phyloP scores from a whole-genome alignment of 2,113 vertebrate genomes.

The Dendrocopos noguchii region DNA sequence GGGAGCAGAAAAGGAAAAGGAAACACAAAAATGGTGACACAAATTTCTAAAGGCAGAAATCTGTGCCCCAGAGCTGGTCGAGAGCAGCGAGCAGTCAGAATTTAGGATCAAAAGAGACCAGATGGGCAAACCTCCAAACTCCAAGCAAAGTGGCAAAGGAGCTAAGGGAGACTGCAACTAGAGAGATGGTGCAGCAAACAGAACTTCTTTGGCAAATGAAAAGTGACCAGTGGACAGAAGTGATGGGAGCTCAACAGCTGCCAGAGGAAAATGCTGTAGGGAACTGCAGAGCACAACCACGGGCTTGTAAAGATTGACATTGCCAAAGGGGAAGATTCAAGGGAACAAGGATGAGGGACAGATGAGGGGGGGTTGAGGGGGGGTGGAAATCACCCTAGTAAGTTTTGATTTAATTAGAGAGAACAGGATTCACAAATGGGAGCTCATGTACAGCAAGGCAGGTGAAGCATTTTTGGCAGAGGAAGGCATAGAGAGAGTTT shows the following conservation, averaged over 20 bases:
- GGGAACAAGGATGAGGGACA: not conserved
- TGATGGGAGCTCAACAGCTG: not conserved
- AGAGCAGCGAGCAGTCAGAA: not conserved
- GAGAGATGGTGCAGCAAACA: not conserved
- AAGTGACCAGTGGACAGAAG: not conserved
- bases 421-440: not conserved
- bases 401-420: constrained; percentile 13
- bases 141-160: not conserved
- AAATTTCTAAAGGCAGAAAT: not conserved
- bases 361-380: not conserved
- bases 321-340: not conserved
- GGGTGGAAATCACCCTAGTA: not conserved
- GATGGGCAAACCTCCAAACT: constrained; percentile 2
- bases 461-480: not conserved
- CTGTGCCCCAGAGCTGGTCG: not conserved
- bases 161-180: not conserved
- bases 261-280: not conserved
- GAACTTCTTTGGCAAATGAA: not conserved
- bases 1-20: not conserved
- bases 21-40: too few species aligned
- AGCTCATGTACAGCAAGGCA: not conserved
- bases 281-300: not conserved
- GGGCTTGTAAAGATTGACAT: not conserved
- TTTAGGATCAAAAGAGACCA: not conserved
- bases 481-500: not conserved